Conservation (phyloP, 2,888 invertebrate genomes). For the Hanleya hanleyi region DNA sequence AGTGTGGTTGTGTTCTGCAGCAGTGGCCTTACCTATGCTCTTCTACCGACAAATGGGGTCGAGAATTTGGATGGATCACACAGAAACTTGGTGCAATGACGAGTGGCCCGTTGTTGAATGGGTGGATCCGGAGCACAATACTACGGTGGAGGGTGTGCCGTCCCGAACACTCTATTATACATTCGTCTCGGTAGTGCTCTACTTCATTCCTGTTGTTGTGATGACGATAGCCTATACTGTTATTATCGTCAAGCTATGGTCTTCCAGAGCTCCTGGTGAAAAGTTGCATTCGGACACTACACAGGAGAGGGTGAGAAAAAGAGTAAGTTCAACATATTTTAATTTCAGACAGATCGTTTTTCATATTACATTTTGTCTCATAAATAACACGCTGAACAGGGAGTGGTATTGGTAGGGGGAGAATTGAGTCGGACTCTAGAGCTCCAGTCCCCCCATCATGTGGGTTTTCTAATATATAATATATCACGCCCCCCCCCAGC, state of each 20-base stretch:
- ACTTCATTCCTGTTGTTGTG: conserved; percentile 84
- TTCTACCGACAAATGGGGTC: conserved; percentile 76
- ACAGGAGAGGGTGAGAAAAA: conserved; percentile 67
- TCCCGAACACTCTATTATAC: conserved; percentile 85
- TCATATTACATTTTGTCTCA: no score
- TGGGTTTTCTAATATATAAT: no score
- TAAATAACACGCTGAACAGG: no score
- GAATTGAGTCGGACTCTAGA: no score
- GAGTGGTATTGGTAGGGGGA: no score
- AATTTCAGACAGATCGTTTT: background rate
- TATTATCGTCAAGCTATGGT: conserved; percentile 81
- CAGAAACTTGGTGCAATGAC: conserved; percentile 85
- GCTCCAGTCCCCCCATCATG: no score
- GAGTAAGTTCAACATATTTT: conserved; percentile 48
- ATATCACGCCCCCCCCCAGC: no score
- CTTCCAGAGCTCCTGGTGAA: conserved; percentile 71
- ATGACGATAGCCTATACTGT: conserved; percentile 85
- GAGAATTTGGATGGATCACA: conserved; percentile 83
- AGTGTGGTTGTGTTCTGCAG: conserved; percentile 81
- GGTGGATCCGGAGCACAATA: conserved; percentile 27
- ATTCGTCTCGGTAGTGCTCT: conserved; percentile 82
- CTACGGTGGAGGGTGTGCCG: conserved; percentile 45
- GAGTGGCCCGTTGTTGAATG: conserved; percentile 54
- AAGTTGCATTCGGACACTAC: conserved; percentile 62
- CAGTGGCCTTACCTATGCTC: conserved; percentile 77